These are phyloP conservation scores for Ceyx margarethae DNA, from an alignment of 2,113 vertebrate species.

Conservation along the genomic window DNA sequence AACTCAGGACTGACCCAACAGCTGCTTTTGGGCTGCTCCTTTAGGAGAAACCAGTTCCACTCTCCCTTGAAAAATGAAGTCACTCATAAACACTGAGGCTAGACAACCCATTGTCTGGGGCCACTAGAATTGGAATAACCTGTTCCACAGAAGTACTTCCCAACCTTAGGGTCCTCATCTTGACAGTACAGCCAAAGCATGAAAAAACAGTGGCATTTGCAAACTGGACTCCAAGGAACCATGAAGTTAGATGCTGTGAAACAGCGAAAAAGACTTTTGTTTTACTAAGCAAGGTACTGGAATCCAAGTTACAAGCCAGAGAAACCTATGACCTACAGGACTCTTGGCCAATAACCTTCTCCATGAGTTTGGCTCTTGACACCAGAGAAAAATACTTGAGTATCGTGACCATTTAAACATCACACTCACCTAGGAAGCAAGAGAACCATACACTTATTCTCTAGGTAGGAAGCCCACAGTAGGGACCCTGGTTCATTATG, in stretches of 20 bases:
- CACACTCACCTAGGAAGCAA: background rate
- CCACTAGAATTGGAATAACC: background rate
- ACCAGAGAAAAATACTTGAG: background rate
- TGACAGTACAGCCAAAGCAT: background rate
- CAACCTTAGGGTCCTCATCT: background rate
- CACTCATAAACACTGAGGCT: background rate
- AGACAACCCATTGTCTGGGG: background rate
- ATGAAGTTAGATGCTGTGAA: rapidly evolving
- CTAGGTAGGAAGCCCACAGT: background rate
- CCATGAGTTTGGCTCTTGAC: background rate
- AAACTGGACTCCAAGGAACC: background rate
- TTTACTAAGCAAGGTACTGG: background rate
- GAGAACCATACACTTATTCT: background rate
- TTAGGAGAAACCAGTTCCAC: background rate
- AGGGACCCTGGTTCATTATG: rapidly evolving
- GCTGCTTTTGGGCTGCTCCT: background rate
- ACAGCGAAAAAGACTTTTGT: rapidly evolving
- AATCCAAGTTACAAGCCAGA: background rate
- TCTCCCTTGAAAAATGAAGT: background rate
- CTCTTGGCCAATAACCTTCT: background rate
- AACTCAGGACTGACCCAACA: background rate
- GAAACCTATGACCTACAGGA: background rate
- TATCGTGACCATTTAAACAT: background rate
- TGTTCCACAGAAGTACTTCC: background rate
- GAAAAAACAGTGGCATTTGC: background rate